Base-by-base conservation (phyloP, 2,888 invertebrate genomes). In the Pachliopta kotzebuea region DNA sequence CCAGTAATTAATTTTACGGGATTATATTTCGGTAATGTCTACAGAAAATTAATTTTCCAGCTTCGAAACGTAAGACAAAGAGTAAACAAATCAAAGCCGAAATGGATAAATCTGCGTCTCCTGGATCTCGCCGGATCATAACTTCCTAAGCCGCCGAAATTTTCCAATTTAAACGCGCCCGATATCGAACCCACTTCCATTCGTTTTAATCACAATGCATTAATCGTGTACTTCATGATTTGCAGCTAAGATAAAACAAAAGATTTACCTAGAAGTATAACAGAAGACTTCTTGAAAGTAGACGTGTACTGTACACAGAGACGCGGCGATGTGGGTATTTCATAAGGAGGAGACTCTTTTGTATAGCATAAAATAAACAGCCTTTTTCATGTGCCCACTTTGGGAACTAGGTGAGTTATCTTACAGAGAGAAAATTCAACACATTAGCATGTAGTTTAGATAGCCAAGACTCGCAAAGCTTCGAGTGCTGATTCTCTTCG, bases 131-230 rank as follows among this genome's bases (percentile, higher is more conserved):
- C 72, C 69, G 78, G 78, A 80, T 85, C 82, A 85, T 83, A 87
- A 88, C 83, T 87, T 84, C 75, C 69, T 79, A 83, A 87, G 80
- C 83, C 79, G 79, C 75, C 79, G 70, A 76, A 77, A 77, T 78
- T 80, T 80, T 78, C 73, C 76, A 79, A 83, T 82, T 80, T 76
- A 72, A 72, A 68, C 67, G 72, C 67, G 65, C 65, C 68, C 64
- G 71, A 76, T 73, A 68, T 67, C 66, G 70, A 72, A 76, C 70
- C 72, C 69, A 70, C 68, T 71, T n/a, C 66, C 70, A 74, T 79
- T 79, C 72, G 75, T 77, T 67, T 69, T 67, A 66, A 69, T 69
- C 63, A 65, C 66, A 49, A 67, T 65, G 67, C 70, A 69, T 67
- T 68, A 63, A 65, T 68, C 56, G 57, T n/a, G 61, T 53, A 60